These are phyloP conservation scores for Mechanitis mazaeus DNA, from an alignment of 2,888 invertebrate genomes.

Conservation along the genomic window DNA sequence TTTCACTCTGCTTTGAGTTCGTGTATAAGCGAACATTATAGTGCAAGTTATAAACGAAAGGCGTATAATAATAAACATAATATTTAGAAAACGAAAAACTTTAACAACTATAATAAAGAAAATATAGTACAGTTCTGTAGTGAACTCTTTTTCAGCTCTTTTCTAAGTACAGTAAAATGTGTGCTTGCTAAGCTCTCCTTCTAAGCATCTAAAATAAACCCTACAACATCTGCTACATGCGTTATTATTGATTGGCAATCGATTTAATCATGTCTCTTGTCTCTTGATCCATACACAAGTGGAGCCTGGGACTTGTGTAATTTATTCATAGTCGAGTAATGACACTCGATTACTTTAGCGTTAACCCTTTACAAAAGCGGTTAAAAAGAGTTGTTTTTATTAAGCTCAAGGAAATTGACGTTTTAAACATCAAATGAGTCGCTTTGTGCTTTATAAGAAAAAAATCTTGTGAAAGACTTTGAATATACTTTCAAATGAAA, in stretches of 20 bases:
- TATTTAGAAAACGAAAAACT: background rate
- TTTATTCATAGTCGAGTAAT: slow-evolving; percentile 76
- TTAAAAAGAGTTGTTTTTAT: slow-evolving; percentile 63
- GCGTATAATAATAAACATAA: background rate
- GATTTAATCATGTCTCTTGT: slow-evolving; percentile 15
- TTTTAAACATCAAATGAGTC: slow-evolving; percentile 26
- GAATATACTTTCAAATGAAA: slow-evolving; percentile 7
- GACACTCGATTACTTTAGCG: slow-evolving; percentile 74
- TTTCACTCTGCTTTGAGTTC: slow-evolving; percentile 50
- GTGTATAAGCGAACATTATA: slow-evolving; percentile 33
- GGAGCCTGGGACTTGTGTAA: slow-evolving; percentile 50
- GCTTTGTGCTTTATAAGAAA: slow-evolving; percentile 25
- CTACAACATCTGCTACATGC: too few relatives aligned
- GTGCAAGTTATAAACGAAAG: slow-evolving; percentile 32
- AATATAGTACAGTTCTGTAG: too few relatives aligned
- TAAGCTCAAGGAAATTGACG: slow-evolving; percentile 36
- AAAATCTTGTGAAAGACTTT: slow-evolving; percentile 19
- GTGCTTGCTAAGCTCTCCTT: too few relatives aligned
- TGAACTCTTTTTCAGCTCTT: too few relatives aligned
- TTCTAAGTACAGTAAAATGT: too few relatives aligned
- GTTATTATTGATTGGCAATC: too few relatives aligned
- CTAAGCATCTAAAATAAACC: too few relatives aligned
- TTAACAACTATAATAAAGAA: too few relatives aligned
- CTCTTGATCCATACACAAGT: slow-evolving; percentile 39
- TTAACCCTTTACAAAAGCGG: slow-evolving; percentile 65